Evolutionary conservation across 2,113 vertebrate genomes (phyloP), one percentile per base, ranked within the genome.

Genomic region (Herpetotheres cachinnans): DNA sequence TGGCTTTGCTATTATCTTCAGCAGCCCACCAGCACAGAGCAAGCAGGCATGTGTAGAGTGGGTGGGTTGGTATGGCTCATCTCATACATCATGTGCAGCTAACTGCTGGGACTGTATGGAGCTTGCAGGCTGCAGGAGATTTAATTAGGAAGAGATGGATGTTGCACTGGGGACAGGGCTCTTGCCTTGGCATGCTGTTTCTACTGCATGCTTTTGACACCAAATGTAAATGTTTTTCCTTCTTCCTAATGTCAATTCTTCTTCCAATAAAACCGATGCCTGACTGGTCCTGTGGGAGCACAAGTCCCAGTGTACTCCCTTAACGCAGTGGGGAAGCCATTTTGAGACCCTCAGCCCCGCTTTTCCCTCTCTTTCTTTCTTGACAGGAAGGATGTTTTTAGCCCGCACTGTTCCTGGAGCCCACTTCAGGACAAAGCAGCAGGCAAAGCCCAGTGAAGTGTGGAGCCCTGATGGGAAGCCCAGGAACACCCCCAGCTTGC

Each of bases 131-230:
- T 94, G 95, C 90, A 90, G 74, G 87, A 96, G 83, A 89, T 95
- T 93, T 95, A 96, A 96, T 97, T 94, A 95, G 69, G 92, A 71
- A 38, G 73, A 89, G 66, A 93, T 26, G 4, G 54, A 86, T 86
- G 82, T 70, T 80, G 32, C 91, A 63, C 93, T 59, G 72, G 83
- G 83, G 95, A 94, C 38, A 14, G 17, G 38, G 38, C n/a, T 95
- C 73, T 94, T 89, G 72, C 76, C 58, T 90, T 77, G 86, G 42
- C 86, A 50, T 55, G 90, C 82, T 93, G 92, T 22, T 95, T 63
- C 74, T 82, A 47, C 44, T 49, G 82, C 79, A 86, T 2, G 0
- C 74, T 82, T 89, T 29, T 89, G 89, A 94, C 69, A 56, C 5
- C 2, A n/a, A 96, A 61, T 63, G 69, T 65, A 91, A 94, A 76